Evolutionary conservation across 2,113 vertebrate genomes (phyloP).

Genomic region (Phylloscopus trochilus): DNA sequence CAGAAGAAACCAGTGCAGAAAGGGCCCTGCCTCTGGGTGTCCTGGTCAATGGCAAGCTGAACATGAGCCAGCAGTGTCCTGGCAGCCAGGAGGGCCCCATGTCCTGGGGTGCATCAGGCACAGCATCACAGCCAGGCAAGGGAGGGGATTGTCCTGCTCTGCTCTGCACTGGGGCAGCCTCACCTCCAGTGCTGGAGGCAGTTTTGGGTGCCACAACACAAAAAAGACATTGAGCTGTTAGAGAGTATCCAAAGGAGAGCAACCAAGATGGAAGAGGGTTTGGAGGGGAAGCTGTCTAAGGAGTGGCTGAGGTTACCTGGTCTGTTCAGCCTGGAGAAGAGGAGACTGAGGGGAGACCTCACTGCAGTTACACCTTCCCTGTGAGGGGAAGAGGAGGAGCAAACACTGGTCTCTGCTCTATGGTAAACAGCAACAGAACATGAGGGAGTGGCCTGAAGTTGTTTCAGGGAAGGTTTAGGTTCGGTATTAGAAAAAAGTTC

Average conservation of each 20-base stretch:
- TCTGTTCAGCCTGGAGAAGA: neutral
- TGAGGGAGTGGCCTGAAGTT: fast-evolving
- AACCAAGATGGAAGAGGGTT: fast-evolving
- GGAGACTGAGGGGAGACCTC: neutral
- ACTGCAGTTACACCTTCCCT: neutral
- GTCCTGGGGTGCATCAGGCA: fast-evolving
- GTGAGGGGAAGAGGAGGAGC: neutral
- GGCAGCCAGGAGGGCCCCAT: neutral
- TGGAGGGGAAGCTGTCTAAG: neutral
- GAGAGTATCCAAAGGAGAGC: neutral
- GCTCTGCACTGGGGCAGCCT: neutral
- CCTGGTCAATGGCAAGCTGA: fast-evolving
- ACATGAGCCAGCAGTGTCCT: fast-evolving
- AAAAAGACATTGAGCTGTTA: neutral
- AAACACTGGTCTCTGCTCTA: fast-evolving
- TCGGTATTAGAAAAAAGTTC: neutral
- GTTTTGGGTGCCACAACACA: neutral
- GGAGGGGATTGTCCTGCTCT: neutral
- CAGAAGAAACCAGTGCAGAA: neutral
- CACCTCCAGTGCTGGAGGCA: neutral
- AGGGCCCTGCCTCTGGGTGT: fast-evolving
- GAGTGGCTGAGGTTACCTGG: neutral
- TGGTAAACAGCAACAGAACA: neutral
- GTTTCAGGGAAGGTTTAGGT: neutral
- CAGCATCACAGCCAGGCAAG: fast-evolving